Conservation (phyloP, 1,140 invertebrate species). For the Homalodisca vitripennis region DNA sequence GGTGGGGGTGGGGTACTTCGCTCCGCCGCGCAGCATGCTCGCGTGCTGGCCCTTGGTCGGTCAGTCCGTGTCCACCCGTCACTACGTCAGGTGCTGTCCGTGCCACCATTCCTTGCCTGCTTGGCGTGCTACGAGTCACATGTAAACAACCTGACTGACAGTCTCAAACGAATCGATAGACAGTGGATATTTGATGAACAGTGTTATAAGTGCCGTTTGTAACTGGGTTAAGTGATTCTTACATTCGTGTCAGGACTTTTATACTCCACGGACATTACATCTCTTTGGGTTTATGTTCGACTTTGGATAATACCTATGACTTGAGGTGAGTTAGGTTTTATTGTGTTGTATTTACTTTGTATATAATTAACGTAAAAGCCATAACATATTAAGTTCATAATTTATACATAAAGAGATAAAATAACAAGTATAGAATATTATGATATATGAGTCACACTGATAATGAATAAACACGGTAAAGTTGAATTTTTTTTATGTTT, state of each 20-base stretch:
- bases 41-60: not conserved
- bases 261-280: not conserved
- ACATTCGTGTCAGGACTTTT: not conserved
- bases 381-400: too few relatives aligned
- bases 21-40: too few relatives aligned
- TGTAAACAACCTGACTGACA: not conserved
- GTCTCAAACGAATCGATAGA: not conserved
- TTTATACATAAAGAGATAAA: too few relatives aligned
- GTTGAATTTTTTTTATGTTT: too few relatives aligned
- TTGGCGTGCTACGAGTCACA: not conserved
- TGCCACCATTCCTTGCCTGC: not conserved
- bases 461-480: too few relatives aligned
- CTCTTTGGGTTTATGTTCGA: not conserved
- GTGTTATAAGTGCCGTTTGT: not conserved
- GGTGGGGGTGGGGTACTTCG: too few relatives aligned
- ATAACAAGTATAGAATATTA: too few relatives aligned
- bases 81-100: not conserved
- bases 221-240: constrained; percentile 14
- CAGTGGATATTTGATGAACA: not conserved
- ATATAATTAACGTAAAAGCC: too few relatives aligned
- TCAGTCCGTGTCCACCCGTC: not conserved
- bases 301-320: constrained; percentile 15
- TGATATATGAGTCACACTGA: too few relatives aligned
- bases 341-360: too few relatives aligned
- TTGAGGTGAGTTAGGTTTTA: constrained; percentile 14